Evolutionary conservation across 2,797 vertebrate species (phyloP), one percentile per base, ranked within the genome.

Genomic region (Microctenopoma steveboyesi): DNA sequence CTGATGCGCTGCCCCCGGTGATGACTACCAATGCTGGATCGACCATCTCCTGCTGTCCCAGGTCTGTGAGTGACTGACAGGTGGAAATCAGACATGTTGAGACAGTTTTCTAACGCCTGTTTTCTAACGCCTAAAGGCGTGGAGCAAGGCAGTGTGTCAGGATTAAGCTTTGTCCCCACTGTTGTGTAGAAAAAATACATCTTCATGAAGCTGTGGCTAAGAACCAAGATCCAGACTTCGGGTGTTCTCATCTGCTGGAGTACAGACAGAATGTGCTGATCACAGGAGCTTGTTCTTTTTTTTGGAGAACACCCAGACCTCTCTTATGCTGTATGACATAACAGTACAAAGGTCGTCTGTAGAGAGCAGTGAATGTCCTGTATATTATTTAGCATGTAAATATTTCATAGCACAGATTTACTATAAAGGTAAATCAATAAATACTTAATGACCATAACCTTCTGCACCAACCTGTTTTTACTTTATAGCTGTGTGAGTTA

Each of bases 141-240:
- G 28, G 64, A 30, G 79, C 27, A 58, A 49, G 73, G 43, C 60
- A 74, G 76, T 46, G 69, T 56, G 60, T 74, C 57, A 63, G 84
- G 88, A 92, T 92, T 91, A 91, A 64, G 78, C 72, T 79, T 68
- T 79, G 84, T 85, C 77, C 73, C 53, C 40, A 27, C 67, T 66
- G 84, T 69, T 79, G 76, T 82, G 84, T 60, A 78, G 70, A 79
- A 85, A 89, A 88, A 85, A 73, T 89, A 83, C 92, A 91, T 95
- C 94, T 95, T 95, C 93, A 90, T 86, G 89, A 89, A 94, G 89
- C 82, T 55, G 94, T 93, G 93, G 94, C 95, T 96, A 96, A 95
- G 95, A 95, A 94, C 92, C 91, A 93, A 93, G 92, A 95, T 94
- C 93, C 92, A 95, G 95, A 95, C 95, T 95, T 95, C 92, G 92